Evolutionary conservation across 1,140 invertebrate genomes (phyloP), one percentile per base, ranked within the genome.

Genomic region (Calycopis cecrops): DNA sequence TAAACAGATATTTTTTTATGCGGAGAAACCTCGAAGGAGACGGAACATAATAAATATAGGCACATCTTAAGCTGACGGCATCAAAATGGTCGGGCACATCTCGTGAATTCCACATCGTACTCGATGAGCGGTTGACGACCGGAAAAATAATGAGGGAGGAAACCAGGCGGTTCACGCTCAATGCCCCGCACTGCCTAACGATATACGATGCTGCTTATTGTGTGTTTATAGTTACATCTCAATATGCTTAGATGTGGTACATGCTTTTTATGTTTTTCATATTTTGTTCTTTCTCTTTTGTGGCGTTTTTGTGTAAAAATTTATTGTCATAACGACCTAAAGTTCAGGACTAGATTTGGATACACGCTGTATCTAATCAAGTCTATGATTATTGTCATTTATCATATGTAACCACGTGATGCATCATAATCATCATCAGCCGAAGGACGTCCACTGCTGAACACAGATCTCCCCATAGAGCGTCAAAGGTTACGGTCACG

Each of bases 81-180:
- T 44, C 40, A 17, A 44, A 44, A 44, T 44, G 40, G 40, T 52
- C 28, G 50, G 49, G 52, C 37, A 35, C 52, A 49, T 8, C 9
- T 10, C 44, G 47, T 35, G 40, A 52, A 58, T 57, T 57, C 53
- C 48, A 48, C 52, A 51, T 40, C 42, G 55, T 56, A 56, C 64
- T 63, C 60, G 50, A 67, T 58, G 57, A 52, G 60, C 37, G 60
- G 52, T 35, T 67, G 53, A 57, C 64, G 53, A 67, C 58, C 64
- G 64, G 59, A 67, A 67, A 67, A 67, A 67, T 67, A 67, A 67
- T 67, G 64, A 63, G 58, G 57, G 52, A 52, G 10, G 40, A 49
- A 58, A 53, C 56, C 50, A 49, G 28, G 53, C 51, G 53, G 34
- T 37, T 51, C 33, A 9, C 52, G 35, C 37, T 17, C 14, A 44